A percentile compares a stretch with the other conserved stretches of the same genome.
Evolutionary conservation across 2,113 vertebrate genomes (phyloP).

Genomic region (Callithrix jacchus): DNA sequence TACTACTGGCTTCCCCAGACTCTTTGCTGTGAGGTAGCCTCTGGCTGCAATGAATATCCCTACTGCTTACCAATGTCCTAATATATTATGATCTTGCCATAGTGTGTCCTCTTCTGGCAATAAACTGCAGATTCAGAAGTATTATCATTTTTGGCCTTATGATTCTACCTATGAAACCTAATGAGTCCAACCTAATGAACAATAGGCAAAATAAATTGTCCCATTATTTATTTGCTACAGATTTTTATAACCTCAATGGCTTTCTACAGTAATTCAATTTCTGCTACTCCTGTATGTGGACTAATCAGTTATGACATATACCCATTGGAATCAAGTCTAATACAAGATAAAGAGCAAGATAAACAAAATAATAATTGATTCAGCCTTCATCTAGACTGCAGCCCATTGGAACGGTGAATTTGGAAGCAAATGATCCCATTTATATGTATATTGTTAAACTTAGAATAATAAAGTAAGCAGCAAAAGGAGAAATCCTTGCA

Average conservation of each 20-base stretch:
- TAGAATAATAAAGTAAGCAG: not conserved
- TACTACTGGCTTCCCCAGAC: not conserved
- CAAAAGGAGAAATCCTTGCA: not conserved
- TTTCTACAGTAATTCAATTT: conserved; percentile 26
- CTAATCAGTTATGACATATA: not conserved
- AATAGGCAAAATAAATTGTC: not conserved
- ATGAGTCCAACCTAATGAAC: not conserved
- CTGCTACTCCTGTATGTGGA: not conserved
- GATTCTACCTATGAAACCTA: not conserved
- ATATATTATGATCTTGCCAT: not conserved
- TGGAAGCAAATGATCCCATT: not conserved
- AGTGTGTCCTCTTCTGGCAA: not conserved
- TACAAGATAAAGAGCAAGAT: not conserved
- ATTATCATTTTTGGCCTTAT: not conserved
- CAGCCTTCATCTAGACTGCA: not conserved
- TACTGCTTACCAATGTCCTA: not conserved
- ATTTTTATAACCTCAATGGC: conserved; percentile 16
- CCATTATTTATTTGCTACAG: not conserved
- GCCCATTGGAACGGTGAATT: not conserved
- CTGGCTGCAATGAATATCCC: not conserved
- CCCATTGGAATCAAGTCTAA: not conserved
- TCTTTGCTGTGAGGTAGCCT: not conserved
- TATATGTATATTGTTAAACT: not conserved
- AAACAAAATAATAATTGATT: not conserved
- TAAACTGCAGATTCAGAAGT: not conserved